A percentile compares a stretch with the other conserved stretches of the same genome.
Evolutionary conservation across 2,797 vertebrate species (phyloP).

Genomic region (Pseudomugil gertrudae): DNA sequence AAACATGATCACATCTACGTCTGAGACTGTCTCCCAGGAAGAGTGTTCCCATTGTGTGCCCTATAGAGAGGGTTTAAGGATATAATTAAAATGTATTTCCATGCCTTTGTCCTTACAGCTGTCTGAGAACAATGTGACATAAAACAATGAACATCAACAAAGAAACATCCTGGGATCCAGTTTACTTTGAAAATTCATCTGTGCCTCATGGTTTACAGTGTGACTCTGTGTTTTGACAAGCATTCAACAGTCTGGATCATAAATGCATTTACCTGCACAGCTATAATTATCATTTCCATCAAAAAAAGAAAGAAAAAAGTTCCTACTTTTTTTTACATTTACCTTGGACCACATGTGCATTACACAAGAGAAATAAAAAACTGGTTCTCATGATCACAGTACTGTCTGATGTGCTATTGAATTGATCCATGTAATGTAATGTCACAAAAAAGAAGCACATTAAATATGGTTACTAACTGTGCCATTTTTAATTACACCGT

Average conservation of each 20-base stretch:
- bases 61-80: conserved; percentile 13
- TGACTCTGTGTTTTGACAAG: conserved; percentile 26
- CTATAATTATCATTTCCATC: conserved; percentile 2
- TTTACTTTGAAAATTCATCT: conserved; percentile 20
- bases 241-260: conserved; percentile 23
- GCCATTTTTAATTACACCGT: too few species aligned
- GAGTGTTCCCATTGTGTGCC: not conserved
- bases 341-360: too few species aligned
- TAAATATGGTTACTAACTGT: too few species aligned
- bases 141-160: conserved; percentile 22
- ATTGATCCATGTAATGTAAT: too few species aligned
- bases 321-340: too few species aligned
- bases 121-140: conserved; percentile 29
- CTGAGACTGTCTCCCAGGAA: conserved; percentile 19
- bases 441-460: too few species aligned
- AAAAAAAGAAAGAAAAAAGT: not conserved
- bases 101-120: conserved; percentile 26
- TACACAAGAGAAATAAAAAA: too few species aligned
- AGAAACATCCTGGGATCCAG: not conserved
- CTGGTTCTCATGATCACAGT: too few species aligned
- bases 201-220: conserved; percentile 45
- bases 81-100: not conserved
- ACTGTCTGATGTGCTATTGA: too few species aligned
- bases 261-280: not conserved
- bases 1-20: conserved; percentile 20